Percentiles rank a stretch among this genome's conserved stretches.
Conservation (phyloP, 2,113 vertebrate genomes). For the Cottus gobio region DNA sequence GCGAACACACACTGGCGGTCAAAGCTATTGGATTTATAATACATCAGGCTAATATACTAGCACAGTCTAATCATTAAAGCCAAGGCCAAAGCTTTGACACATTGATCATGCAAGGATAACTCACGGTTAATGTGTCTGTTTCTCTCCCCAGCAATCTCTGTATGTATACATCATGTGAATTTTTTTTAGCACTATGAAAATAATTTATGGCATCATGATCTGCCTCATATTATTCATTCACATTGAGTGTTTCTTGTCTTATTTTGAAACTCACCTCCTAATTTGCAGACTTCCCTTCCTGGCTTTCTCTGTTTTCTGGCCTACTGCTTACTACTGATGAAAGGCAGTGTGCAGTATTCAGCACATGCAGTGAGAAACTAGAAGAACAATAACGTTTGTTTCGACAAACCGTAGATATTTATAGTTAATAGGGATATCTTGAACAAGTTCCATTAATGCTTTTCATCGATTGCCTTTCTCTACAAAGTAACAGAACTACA, state of each 20-base stretch:
- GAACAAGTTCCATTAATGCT: background rate
- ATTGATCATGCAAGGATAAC: constrained; percentile 64
- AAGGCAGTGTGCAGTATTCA: background rate
- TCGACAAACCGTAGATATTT: background rate
- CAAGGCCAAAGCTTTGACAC: constrained; percentile 66
- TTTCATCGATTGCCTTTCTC: background rate
- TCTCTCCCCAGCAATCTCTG: constrained; percentile 1
- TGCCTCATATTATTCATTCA: background rate
- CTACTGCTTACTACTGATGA: background rate
- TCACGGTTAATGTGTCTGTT: constrained; percentile 59
- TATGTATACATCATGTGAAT: constrained; percentile 1
- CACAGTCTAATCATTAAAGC: constrained; percentile 57
- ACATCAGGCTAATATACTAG: constrained; percentile 61
- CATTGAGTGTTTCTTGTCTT: background rate
- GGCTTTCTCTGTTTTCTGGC: too few relatives aligned
- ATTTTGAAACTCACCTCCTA: background rate
- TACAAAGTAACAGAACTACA: background rate
- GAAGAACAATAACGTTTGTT: background rate
- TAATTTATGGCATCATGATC: background rate
- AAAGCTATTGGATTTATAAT: constrained; percentile 69
- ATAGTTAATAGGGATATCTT: background rate
- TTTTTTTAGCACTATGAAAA: background rate
- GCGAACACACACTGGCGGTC: constrained; percentile 33
- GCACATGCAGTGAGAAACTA: background rate
- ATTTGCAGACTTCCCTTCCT: too few relatives aligned